Base-by-base conservation (phyloP, 2,797 vertebrate genomes). In the Malurus splendens region DNA sequence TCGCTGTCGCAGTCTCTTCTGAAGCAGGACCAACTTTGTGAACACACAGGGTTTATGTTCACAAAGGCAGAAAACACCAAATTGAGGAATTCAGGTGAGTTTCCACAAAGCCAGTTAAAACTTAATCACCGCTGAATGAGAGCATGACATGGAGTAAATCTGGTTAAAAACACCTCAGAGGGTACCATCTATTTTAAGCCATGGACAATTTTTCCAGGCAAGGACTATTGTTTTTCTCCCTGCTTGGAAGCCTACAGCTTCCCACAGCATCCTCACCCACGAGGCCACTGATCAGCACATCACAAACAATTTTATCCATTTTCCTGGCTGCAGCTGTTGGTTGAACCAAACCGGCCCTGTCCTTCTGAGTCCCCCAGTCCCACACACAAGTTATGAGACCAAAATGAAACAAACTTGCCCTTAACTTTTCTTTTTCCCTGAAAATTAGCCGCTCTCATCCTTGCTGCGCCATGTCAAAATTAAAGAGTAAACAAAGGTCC, bases 401-500 rank as follows among this genome's bases (percentile, higher is more conserved):
- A 90, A 96, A 96, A 96, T 87, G 92, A 95, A 96, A 94, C 93
- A 94, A 97, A 97, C 95, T 97, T 96, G 93, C 91, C 96, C 96
- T 97, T 96, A 98, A 98, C 96, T 98, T 97, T 95, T 86, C 89
- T 87, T 57, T 52, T 65, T 24, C 76, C 71, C 82, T 84, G 95
- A 95, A 97, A 97, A 97, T 96, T 90, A 96, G 95, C 93, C 24
- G 12, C 81, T 92, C 96, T 97, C 95, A 95, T 97, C 96, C 95
- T 98, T 95, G 94, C 97, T 97, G 97, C 33, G 82, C 98, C 97
- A 94, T 98, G 98, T 98, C 98, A 98, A 97, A 98, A 98, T 98
- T 97, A 98, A 98, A 98, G 97, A 97, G 97, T 98, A 98, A 98
- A 98, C 98, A 98, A 98, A 98, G 98, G 97, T 98, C 97, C 96